Evolutionary conservation across 2,888 invertebrate genomes (phyloP), one percentile per base, ranked within the genome.

Genomic region (Alcis repandata): DNA sequence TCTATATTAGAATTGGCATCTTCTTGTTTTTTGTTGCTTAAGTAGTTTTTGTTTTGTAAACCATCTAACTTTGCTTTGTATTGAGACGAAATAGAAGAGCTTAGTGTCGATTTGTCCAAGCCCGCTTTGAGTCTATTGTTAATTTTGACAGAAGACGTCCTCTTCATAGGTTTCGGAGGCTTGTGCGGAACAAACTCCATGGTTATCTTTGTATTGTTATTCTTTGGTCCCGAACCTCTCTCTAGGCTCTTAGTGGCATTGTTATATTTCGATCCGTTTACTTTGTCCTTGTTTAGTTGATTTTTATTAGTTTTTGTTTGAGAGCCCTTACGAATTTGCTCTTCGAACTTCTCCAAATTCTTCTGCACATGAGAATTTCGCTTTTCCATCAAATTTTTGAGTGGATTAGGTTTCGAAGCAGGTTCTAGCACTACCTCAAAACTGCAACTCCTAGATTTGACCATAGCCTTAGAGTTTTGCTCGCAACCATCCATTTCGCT

Each of bases 141-240:
- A 38, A 95, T 88, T 75, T 95, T 94, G 49, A 95, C 94, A 19
- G 96, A 96, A 3, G 95, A 95, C 9, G 96, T 95, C 43, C 96
- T 89, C 57, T 96, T 94, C 0, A 95, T 94, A 0, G 96, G 96
- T 81, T 96, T 96, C 0, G 96, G 96, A 0, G 96, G 96, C 76
- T 96, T 96, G 74, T 96, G 96, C 0, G 95, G 95, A 0, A 96
- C 95, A 77, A 94, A 94, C 54, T 94, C 94, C 92, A 94, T 93
- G 1, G 91, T 91, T 20, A 91, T 87, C 82, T 94, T 84, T 61
- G 92, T 92, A 66, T 87, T 88, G 69, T 89, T 92, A 69, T 90
- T 92, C 60, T 92, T 93, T 62, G 87, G 89, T 0, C 87, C 87
- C 0, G 92, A 88, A 46, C 89, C 92, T 75, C 94, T 84, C 82